These are phyloP conservation scores for Pagrus major DNA, from an alignment of 2,113 vertebrate genomes.

Conservation along the genomic window DNA sequence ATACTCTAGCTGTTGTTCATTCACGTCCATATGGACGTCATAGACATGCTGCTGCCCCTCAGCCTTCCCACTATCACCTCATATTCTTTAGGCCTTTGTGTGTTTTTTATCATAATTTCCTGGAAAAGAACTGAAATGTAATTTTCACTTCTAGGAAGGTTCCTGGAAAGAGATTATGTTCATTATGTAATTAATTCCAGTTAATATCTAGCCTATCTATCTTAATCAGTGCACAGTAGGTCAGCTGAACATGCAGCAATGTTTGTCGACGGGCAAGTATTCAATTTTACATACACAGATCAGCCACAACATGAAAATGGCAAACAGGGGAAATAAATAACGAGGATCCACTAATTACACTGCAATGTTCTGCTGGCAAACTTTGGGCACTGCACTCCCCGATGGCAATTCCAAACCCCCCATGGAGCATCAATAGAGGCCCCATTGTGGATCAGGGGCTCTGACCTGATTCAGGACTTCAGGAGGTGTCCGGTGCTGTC, in stretches of 20 bases:
- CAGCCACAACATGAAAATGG: no score
- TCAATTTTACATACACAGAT: not conserved
- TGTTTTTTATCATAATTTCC: not conserved
- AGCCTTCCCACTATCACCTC: not conserved
- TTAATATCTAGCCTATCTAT: not conserved
- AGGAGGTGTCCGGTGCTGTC: no score
- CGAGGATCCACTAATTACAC: no score
- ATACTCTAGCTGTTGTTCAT: conserved; percentile 48
- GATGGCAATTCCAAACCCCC: no score
- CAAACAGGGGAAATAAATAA: no score
- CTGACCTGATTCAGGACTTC: no score
- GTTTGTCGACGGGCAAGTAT: not conserved
- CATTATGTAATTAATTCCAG: not conserved
- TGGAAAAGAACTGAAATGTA: not conserved
- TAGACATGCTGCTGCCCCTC: conserved; percentile 12
- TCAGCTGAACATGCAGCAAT: not conserved
- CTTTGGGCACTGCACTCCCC: no score
- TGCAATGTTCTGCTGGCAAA: no score
- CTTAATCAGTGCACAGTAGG: not conserved
- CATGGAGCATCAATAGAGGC: no score
- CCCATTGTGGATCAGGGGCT: no score
- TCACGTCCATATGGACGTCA: conserved; percentile 24
- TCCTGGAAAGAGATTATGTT: not conserved
- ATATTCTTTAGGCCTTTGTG: not conserved
- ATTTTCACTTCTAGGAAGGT: not conserved